Base-by-base conservation (phyloP, 2,888 invertebrate species). In the Ennomos fuscantarius region DNA sequence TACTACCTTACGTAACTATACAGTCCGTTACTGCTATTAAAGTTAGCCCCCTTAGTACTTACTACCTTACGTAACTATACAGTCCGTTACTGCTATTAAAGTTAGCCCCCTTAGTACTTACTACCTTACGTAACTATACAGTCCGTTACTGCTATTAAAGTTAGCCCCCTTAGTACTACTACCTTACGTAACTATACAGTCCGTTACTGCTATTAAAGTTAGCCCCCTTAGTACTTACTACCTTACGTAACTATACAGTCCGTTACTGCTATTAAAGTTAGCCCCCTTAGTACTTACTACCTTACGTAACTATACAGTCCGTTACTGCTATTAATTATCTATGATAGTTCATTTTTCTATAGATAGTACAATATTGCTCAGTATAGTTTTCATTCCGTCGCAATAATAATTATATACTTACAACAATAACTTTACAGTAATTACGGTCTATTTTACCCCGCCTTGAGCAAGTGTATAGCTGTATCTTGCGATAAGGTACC, bases 241-340 rank as follows among this genome's bases (percentile, higher is more conserved):
- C 13, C 15, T 47, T 24, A 24, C 6, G 6, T 3, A n/a, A 6
- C 6, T 6, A 2, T 24, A 24, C 24, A 24, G 5, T 6, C 0
- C 24, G 6, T n/a, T n/a, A n/a, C n/a, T n/a, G 41, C 47, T 47
- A 54, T 47, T 36, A 45, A 54, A 42, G 47, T 32, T 35, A 35
- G 24, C 54, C 46, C 40, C 34, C 41, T 11, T 5, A 1, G 3
- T 12, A 2, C 8, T 11, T 12, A 9, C 3, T 43, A 44, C 13
- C 15, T 47, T 24, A 24, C 6, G 6, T 3, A n/a, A 6, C 6
- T 6, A 2, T 24, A 24, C 24, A 24, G 5, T 6, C 0, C 24
- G 6, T 61, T 65, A 70, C 60, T 60, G 61, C 54, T 48, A 62
- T 46, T 44, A 41, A 63, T 63, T 62, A 58, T 57, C 52, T 42